phyloP scores from a whole-genome alignment of 2,888 invertebrate species.

The Ptychoptera contaminata region DNA sequence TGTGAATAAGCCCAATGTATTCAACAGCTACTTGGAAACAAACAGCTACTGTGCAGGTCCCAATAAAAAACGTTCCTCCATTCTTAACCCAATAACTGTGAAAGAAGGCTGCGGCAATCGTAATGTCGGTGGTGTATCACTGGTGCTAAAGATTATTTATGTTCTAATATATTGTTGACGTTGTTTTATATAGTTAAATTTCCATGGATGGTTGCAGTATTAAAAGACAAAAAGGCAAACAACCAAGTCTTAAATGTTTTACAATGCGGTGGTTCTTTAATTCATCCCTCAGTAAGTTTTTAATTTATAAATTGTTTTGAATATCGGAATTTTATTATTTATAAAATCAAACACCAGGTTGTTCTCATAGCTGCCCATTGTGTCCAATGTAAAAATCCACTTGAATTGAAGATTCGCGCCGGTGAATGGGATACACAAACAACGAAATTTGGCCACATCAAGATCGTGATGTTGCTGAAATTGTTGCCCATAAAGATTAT shows the following conservation, averaged over 20 bases:
- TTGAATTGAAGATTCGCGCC: conserved; percentile 37
- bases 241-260: conserved; percentile 29
- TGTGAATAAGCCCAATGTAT: conserved; percentile 12
- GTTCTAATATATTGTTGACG: conserved; percentile 20
- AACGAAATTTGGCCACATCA: conserved; percentile 54
- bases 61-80: conserved; percentile 15
- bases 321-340: no score
- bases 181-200: conserved; percentile 17
- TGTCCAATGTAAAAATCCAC: conserved; percentile 26
- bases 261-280: conserved; percentile 27
- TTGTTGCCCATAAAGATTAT: conserved; percentile 45
- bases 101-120: conserved; percentile 48
- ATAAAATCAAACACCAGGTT: no score
- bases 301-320: no score
- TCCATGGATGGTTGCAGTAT: conserved; percentile 38
- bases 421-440: conserved; percentile 77
- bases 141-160: conserved; percentile 44
- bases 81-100: conserved; percentile 19
- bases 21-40: conserved; percentile 17
- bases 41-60: conserved; percentile 21
- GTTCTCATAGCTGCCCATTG: conserved; percentile 74
- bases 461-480: conserved; percentile 42
- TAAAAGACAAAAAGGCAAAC: conserved; percentile 17
- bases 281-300: conserved; percentile 16
- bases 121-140: conserved; percentile 56